A percentile compares a stretch with the other conserved stretches of the same genome.
Evolutionary conservation across 1,140 invertebrate species (phyloP).

Genomic region (Lepidostoma basale): DNA sequence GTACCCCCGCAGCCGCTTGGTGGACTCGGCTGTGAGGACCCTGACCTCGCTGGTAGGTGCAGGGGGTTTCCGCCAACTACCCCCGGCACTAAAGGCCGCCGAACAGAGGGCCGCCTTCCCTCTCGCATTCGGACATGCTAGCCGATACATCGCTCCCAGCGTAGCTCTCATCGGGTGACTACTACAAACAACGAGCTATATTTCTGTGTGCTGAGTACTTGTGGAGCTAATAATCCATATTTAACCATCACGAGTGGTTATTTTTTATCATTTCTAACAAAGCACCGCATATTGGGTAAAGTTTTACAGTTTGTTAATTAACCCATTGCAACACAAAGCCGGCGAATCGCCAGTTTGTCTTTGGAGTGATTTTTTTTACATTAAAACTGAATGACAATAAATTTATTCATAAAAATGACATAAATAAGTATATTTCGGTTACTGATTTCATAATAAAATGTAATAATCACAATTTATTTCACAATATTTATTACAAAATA

Average conservation of each 20-base stretch:
- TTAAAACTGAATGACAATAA: no score
- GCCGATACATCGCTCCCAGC: constrained; percentile 77
- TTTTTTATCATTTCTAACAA: background rate
- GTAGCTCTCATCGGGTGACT: constrained; percentile 81
- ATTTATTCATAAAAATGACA: no score
- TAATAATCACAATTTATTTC: no score
- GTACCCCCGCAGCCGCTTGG: constrained; percentile 63
- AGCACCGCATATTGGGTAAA: no score
- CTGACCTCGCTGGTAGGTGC: constrained; percentile 59
- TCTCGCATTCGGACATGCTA: constrained; percentile 87
- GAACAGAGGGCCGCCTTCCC: constrained; percentile 87
- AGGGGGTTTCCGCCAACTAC: constrained; percentile 70
- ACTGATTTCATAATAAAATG: no score
- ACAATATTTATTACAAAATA: no score
- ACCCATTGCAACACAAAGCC: no score
- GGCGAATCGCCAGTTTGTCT: no score
- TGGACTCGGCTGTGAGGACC: constrained; percentile 63
- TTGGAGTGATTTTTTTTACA: no score
- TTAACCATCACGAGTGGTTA: background rate
- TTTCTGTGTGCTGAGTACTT: background rate
- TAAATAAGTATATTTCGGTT: no score
- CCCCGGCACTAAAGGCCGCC: constrained; percentile 73
- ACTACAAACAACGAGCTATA: background rate
- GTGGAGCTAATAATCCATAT: background rate
- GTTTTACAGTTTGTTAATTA: no score